Conservation (phyloP, 2,888 invertebrate genomes). For the Drosophila parthenogenetica region DNA sequence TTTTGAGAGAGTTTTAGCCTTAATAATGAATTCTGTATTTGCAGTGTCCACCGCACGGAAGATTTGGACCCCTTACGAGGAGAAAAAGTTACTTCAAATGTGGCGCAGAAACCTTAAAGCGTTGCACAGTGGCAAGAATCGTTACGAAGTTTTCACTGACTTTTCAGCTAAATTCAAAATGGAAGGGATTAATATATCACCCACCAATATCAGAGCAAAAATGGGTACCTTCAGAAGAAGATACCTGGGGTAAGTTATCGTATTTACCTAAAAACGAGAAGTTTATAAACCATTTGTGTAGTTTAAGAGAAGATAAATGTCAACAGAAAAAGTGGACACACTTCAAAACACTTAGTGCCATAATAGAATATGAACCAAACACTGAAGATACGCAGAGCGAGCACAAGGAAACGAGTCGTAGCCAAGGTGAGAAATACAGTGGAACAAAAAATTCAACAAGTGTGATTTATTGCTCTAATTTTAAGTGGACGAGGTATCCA, state of each 20-base stretch:
- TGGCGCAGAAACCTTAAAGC: conserved; percentile 23
- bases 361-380: conserved; percentile 9
- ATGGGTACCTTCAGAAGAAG: conserved; percentile 36
- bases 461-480: neutral
- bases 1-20: neutral
- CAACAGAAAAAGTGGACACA: conserved; percentile 9
- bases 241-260: conserved; percentile 28
- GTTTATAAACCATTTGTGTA: neutral
- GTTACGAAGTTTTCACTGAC: neutral
- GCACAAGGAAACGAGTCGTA: too few relatives aligned
- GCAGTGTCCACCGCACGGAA: conserved; percentile 28
- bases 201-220: conserved; percentile 32
- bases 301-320: neutral
- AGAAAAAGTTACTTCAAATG: conserved; percentile 20
- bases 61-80: conserved; percentile 28
- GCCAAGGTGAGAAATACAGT: neutral
- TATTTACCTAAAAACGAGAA: neutral
- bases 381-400: neutral
- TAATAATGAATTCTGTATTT: neutral
- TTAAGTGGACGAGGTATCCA: conserved; percentile 11
- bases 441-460: too few relatives aligned
- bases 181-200: conserved; percentile 26
- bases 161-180: conserved; percentile 19
- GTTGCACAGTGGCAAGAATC: neutral
- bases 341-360: conserved; percentile 16